These are phyloP conservation scores for Morpho deidamia DNA, from an alignment of 2,888 invertebrate species.

Conservation along the genomic window DNA sequence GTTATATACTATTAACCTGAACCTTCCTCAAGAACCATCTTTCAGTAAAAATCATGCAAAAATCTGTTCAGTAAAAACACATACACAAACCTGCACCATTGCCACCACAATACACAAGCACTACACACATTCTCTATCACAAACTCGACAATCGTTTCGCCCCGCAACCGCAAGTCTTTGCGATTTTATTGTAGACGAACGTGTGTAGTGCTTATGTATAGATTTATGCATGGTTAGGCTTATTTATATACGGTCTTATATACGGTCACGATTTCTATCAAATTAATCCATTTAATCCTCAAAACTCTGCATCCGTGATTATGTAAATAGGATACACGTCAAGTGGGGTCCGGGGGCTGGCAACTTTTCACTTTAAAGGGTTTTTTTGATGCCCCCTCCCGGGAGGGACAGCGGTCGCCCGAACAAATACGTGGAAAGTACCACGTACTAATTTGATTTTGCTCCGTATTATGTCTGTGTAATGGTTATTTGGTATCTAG, in stretches of 20 bases:
- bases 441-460: conserved; percentile 39
- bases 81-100: too few species aligned
- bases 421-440: conserved; percentile 39
- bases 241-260: neutral
- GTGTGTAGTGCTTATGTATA: too few species aligned
- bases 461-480: conserved; percentile 26
- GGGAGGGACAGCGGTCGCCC: conserved; percentile 33
- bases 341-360: conserved; percentile 26
- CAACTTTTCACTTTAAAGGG: conserved; percentile 60
- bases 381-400: conserved; percentile 46
- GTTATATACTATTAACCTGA: too few species aligned
- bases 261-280: conserved; percentile 9
- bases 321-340: conserved; percentile 27
- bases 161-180: too few species aligned
- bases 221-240: too few species aligned
- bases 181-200: too few species aligned
- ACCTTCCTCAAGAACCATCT: too few species aligned
- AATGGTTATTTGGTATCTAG: conserved; percentile 16
- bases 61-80: too few species aligned
- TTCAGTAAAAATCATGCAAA: too few species aligned
- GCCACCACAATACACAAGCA: too few species aligned
- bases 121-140: too few species aligned
- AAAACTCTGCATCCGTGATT: conserved; percentile 22
- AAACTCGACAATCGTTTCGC: too few species aligned
- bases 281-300: conserved; percentile 18